Evolutionary conservation across 2,797 vertebrate genomes (phyloP).

Genomic region (Siniperca obscura): DNA sequence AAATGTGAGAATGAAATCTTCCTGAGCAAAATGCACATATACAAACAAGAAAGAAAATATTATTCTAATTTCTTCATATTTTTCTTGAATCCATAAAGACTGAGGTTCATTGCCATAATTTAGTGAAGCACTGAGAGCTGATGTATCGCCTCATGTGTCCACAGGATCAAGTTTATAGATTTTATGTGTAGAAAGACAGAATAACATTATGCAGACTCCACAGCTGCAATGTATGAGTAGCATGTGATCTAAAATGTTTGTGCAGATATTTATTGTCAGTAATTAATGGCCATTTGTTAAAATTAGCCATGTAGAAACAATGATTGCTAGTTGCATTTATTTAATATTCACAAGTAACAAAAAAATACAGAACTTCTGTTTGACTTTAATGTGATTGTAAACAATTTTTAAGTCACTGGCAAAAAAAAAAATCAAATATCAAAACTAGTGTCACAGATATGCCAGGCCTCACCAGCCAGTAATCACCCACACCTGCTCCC

Average conservation of each 20-base stretch:
- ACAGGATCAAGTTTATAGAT: background rate
- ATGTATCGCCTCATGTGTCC: background rate
- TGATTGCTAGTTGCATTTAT: background rate
- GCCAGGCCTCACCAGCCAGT: too few relatives aligned
- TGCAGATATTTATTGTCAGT: background rate
- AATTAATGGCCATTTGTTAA: background rate
- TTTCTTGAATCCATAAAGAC: background rate
- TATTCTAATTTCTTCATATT: constrained; percentile 30
- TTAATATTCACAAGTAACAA: background rate
- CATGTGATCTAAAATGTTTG: background rate
- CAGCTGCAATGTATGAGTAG: background rate
- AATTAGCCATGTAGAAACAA: background rate
- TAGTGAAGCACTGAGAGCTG: background rate
- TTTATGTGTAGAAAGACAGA: constrained; percentile 1
- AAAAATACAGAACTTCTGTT: background rate
- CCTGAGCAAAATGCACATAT: background rate
- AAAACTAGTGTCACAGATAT: too few relatives aligned
- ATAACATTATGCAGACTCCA: background rate
- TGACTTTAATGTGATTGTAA: background rate
- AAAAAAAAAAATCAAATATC: background rate
- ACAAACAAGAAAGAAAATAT: background rate
- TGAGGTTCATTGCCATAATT: constrained; percentile 13
- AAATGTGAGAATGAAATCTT: background rate
- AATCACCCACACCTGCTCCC: too few relatives aligned
- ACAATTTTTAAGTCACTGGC: background rate